A percentile compares a stretch with the other conserved stretches of the same genome.
phyloP scores from a whole-genome alignment of 2,797 vertebrate genomes.

The Halcyon chelicuti region DNA sequence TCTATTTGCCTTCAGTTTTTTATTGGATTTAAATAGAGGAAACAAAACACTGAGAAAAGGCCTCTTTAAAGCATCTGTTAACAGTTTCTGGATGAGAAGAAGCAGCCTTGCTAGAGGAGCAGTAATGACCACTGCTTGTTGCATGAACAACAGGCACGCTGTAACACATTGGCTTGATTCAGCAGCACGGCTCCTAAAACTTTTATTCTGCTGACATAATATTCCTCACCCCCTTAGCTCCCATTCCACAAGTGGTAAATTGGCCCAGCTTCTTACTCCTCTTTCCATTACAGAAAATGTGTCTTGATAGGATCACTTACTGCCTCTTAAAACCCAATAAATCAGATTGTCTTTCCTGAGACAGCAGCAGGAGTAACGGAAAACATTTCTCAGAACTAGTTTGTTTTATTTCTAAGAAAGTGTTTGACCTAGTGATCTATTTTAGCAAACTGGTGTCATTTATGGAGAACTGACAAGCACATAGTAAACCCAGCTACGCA shows the following conservation, averaged over 20 bases:
- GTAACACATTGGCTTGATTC: background rate
- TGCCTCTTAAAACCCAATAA: background rate
- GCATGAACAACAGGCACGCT: background rate
- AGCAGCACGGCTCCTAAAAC: background rate
- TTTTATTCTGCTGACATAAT: background rate
- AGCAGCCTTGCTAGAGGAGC: background rate
- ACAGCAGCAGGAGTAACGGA: background rate
- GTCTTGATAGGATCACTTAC: background rate
- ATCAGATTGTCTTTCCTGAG: background rate
- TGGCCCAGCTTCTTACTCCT: background rate
- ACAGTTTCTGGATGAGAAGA: background rate
- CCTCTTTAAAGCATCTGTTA: background rate
- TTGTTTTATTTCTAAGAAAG: constrained; percentile 26
- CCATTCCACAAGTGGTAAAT: background rate
- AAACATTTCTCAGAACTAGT: constrained; percentile 14
- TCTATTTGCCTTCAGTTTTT: background rate
- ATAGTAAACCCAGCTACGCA: background rate
- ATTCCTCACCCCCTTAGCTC: background rate
- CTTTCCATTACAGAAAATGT: background rate
- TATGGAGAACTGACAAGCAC: background rate
- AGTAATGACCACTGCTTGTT: background rate
- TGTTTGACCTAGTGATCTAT: background rate
- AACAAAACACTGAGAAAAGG: background rate
- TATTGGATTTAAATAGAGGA: background rate
- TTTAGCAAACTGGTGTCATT: background rate